Evolutionary conservation across 2,113 vertebrate genomes (phyloP).

Genomic region (Panthera uncia): DNA sequence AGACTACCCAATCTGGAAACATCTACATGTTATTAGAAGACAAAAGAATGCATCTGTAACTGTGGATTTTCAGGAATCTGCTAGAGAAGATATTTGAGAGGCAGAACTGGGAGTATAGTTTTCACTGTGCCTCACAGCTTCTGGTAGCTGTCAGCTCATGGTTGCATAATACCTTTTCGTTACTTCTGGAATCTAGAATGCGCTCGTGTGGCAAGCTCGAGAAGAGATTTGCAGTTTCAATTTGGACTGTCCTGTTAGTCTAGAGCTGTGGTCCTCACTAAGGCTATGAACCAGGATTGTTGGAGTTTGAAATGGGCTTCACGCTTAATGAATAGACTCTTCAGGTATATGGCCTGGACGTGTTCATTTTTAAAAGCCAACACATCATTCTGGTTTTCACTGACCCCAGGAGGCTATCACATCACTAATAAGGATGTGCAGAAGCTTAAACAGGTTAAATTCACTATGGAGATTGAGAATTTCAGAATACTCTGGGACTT

Average conservation of each 20-base stretch:
- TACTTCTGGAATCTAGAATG: neutral
- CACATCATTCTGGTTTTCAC: neutral
- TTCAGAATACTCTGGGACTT: neutral
- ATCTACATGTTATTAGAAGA: neutral
- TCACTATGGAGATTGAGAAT: neutral
- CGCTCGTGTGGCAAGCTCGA: neutral
- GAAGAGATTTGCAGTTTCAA: neutral
- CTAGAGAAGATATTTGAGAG: neutral
- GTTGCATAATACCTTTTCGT: neutral
- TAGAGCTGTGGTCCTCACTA: neutral
- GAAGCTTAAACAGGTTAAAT: neutral
- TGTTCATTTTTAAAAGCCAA: neutral
- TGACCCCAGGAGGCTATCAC: neutral
- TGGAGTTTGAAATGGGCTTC: neutral
- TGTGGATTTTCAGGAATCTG: neutral
- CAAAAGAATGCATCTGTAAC: neutral
- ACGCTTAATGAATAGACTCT: neutral
- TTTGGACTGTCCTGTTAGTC: neutral
- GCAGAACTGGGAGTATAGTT: neutral
- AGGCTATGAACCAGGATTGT: neutral
- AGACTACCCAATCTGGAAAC: neutral
- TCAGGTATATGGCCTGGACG: neutral
- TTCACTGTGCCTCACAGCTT: neutral
- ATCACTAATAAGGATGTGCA: too few species aligned
- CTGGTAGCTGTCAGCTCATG: neutral